Conservation (phyloP, 2,888 invertebrate species). For the Exephanes ischioxanthus region DNA sequence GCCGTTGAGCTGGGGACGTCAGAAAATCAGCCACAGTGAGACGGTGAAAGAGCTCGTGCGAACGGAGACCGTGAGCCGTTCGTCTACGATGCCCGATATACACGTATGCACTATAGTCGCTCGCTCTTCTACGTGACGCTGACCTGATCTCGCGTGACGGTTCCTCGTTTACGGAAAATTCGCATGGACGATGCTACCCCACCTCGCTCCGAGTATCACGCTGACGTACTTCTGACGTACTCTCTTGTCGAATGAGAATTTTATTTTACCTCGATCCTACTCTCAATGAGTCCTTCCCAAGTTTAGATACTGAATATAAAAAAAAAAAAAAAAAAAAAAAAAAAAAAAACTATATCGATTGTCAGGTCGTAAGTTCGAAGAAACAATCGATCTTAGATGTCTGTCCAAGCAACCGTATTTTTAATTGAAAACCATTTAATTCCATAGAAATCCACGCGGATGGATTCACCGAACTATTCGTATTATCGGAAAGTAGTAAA, state of each 20-base stretch:
- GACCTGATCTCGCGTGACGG: constrained; percentile 67
- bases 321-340: background rate
- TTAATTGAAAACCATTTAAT: too few species aligned
- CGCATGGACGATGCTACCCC: constrained; percentile 58
- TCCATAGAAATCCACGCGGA: background rate
- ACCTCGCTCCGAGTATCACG: constrained; percentile 49
- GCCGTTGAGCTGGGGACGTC: constrained; percentile 16
- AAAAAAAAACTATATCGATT: background rate
- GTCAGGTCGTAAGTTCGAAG: too few species aligned
- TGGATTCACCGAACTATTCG: background rate
- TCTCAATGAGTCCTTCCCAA: constrained; percentile 17
- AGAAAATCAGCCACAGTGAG: constrained; percentile 41
- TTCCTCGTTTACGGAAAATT: constrained; percentile 68
- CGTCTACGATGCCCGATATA: constrained; percentile 31
- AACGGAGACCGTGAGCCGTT: constrained; percentile 15
- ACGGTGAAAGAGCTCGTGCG: constrained; percentile 35
- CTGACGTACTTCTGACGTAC: background rate
- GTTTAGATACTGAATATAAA: background rate
- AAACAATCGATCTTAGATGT: too few species aligned
- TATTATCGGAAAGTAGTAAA: constrained; percentile 16
- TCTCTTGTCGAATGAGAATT: constrained; percentile 11
- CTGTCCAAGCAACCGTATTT: too few species aligned
- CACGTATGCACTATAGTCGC: constrained; percentile 3
- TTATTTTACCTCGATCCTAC: constrained; percentile 43
- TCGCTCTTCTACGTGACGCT: constrained; percentile 35